Conservation (phyloP, 2,797 vertebrate genomes). For the Premnoplex brunnescens region DNA sequence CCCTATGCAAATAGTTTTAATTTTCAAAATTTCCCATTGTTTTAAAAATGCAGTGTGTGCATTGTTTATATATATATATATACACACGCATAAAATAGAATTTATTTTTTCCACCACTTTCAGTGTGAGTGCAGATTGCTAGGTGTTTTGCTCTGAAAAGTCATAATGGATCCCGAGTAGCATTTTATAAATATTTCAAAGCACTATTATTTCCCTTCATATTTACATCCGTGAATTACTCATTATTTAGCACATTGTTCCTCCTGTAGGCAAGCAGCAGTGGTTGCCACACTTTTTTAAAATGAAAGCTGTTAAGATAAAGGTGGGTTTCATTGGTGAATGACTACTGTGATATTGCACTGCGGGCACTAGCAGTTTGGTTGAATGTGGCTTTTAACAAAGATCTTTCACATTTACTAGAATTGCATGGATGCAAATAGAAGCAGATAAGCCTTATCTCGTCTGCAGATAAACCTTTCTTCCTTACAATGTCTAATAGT, state of each 20-base stretch:
- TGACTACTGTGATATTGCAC: neutral
- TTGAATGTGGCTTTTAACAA: neutral
- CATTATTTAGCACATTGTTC: neutral
- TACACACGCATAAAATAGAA: neutral
- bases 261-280: conserved; percentile 19
- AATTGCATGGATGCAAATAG: neutral
- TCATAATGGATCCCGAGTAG: neutral
- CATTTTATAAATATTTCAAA: conserved; percentile 72
- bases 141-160: neutral
- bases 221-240: conserved; percentile 37
- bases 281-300: neutral
- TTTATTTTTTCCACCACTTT: neutral
- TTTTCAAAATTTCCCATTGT: neutral
- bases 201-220: conserved; percentile 49
- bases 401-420: neutral
- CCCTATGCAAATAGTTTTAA: neutral
- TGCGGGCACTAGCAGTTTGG: neutral
- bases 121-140: neutral
- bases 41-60: neutral
- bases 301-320: conserved; percentile 13
- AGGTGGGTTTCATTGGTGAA: conserved; percentile 27
- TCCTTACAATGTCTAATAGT: neutral
- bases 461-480: neutral
- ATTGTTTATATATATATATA: neutral
- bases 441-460: neutral